These are phyloP conservation scores for Drosophila nebulosa DNA, from an alignment of 1,140 invertebrate species.

Conservation along the genomic window DNA sequence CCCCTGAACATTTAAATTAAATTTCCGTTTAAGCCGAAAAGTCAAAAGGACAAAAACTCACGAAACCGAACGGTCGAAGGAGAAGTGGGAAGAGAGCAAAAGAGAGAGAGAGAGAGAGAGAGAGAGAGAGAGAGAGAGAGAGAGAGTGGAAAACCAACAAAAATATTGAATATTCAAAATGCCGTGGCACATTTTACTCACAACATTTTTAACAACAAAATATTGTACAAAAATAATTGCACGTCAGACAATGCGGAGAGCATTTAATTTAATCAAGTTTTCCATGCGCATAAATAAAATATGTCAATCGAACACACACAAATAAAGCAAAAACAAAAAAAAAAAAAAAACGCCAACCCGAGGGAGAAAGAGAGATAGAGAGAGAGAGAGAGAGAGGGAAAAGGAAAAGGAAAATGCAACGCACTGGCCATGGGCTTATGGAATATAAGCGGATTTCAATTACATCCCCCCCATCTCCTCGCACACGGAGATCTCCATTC, in stretches of 20 bases:
- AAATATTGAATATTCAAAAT: constrained; percentile 28
- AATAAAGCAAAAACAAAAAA: neutral
- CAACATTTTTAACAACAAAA: constrained; percentile 8
- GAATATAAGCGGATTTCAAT: constrained; percentile 1
- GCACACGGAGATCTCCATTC: neutral
- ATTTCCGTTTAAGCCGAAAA: constrained; percentile 54
- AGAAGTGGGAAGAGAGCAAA: neutral
- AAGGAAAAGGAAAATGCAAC: neutral
- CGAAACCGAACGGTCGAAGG: neutral
- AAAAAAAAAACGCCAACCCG: no score
- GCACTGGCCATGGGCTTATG: neutral
- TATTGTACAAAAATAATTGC: constrained; percentile 35
- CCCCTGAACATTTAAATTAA: constrained; percentile 48
- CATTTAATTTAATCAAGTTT: constrained; percentile 62
- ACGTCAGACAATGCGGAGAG: constrained; percentile 30
- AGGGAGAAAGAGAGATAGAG: no score
- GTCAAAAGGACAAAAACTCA: constrained; percentile 18
- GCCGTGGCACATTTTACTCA: constrained; percentile 33
- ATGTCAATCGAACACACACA: constrained; percentile 26
- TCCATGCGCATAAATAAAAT: constrained; percentile 40
- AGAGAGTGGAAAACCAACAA: constrained; percentile 8
- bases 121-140: neutral
- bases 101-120: neutral
- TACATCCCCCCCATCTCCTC: neutral
- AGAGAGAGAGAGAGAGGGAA: neutral